Conservation (phyloP, 2,113 vertebrate species). For the Gymnarchus niloticus region DNA sequence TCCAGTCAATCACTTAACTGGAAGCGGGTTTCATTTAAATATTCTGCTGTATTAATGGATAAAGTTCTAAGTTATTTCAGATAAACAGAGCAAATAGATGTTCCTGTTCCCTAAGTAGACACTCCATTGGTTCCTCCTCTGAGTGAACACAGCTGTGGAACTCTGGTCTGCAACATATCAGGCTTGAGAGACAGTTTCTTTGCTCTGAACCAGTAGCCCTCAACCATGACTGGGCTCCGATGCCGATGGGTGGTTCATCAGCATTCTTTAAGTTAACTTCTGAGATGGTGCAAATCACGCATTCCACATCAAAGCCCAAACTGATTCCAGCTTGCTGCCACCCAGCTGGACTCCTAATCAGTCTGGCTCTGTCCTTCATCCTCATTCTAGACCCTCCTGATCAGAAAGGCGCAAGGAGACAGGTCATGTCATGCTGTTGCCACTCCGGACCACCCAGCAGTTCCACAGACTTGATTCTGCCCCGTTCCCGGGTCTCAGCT, state of each 20-base stretch:
- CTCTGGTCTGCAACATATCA: not conserved
- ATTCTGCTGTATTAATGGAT: not conserved
- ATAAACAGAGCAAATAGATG: not conserved
- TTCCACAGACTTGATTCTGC: slow-evolving; percentile 10
- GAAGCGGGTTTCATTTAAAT: not conserved
- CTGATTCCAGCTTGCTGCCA: not conserved
- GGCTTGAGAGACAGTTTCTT: not conserved
- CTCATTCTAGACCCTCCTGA: not conserved
- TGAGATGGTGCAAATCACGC: not conserved
- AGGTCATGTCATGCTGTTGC: not conserved
- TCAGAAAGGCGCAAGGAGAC: not conserved
- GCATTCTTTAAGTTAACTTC: not conserved
- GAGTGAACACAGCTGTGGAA: not conserved
- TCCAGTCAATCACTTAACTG: not conserved
- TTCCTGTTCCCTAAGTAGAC: too few species aligned
- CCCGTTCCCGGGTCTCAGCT: not conserved
- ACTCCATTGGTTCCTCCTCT: not conserved
- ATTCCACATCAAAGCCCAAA: not conserved
- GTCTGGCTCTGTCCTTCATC: not conserved
- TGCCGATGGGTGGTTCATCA: not conserved
- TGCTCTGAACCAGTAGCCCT: not conserved
- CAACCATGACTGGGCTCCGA: not conserved
- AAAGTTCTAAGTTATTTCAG: not conserved
- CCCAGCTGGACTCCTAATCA: not conserved
- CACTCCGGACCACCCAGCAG: not conserved